Evolutionary conservation across 1,140 invertebrate species (phyloP).

Genomic region (Drosophila grimshawi): DNA sequence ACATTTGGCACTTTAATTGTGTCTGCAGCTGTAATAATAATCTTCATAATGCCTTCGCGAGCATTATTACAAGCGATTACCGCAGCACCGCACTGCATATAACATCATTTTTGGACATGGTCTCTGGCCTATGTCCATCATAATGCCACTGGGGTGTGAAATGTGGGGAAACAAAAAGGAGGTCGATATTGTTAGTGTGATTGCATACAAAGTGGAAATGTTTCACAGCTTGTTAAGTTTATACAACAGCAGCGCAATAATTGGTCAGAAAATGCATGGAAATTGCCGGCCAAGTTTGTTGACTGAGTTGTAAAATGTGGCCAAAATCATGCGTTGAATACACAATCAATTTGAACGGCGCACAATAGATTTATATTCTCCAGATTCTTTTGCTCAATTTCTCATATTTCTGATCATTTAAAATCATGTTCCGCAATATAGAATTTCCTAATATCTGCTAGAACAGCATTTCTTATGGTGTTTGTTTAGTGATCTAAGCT

Average conservation of each 20-base stretch:
- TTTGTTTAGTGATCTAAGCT: background rate
- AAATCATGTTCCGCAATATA: too few species aligned
- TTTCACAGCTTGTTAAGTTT: conserved; percentile 31
- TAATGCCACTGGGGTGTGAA: background rate
- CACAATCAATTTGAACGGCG: too few species aligned
- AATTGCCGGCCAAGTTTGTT: background rate
- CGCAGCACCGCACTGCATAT: conserved; percentile 47
- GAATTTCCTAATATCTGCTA: too few species aligned
- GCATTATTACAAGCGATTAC: conserved; percentile 54
- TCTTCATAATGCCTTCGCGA: conserved; percentile 25
- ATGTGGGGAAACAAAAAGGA: conserved; percentile 27
- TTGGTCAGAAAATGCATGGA: conserved; percentile 1
- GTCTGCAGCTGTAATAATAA: conserved; percentile 64
- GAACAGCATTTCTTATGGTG: background rate
- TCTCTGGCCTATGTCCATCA: conserved; percentile 5
- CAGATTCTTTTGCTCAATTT: background rate
- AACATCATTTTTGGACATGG: conserved; percentile 45
- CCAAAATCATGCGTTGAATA: background rate
- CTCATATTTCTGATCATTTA: background rate
- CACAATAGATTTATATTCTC: too few species aligned
- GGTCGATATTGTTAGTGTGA: conserved; percentile 55
- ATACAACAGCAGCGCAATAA: background rate
- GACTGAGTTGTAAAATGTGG: background rate
- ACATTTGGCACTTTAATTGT: conserved; percentile 65
- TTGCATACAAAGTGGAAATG: conserved; percentile 49